These are phyloP conservation scores for Alloplasta piceator DNA, from an alignment of 2,888 invertebrate species.

Conservation along the genomic window DNA sequence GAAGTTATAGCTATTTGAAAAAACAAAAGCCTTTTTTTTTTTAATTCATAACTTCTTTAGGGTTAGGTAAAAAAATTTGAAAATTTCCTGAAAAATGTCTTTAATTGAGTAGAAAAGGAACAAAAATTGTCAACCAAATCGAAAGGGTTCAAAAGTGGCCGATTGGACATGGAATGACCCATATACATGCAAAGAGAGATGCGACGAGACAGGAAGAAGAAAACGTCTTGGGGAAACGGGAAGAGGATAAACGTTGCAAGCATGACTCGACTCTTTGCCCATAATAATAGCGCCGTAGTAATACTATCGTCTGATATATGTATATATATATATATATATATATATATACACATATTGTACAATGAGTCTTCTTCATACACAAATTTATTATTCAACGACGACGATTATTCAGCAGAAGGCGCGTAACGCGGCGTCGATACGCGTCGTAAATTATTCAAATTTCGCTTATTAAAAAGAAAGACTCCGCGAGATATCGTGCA, in stretches of 20 bases:
- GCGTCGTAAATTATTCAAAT: conserved; percentile 64
- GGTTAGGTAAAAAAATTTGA: too few species aligned
- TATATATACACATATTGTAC: background rate
- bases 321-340: conserved; percentile 1
- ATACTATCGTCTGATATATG: conserved; percentile 17
- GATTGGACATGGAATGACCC: too few species aligned
- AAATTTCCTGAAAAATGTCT: too few species aligned
- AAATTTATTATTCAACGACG: conserved; percentile 62
- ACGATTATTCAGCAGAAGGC: conserved; percentile 60
- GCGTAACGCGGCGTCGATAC: conserved; percentile 62
- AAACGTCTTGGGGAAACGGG: conserved; percentile 42
- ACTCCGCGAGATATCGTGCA: conserved; percentile 2
- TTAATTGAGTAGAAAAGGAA: too few species aligned
- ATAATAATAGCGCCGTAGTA: conserved; percentile 35
- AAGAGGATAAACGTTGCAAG: conserved; percentile 51
- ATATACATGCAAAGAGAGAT: too few species aligned
- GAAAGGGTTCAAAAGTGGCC: too few species aligned
- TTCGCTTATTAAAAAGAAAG: conserved; percentile 48
- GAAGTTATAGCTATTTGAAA: too few species aligned
- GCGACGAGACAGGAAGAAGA: conserved; percentile 52
- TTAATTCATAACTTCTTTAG: too few species aligned
- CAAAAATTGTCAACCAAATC: too few species aligned
- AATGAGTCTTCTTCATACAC: conserved; percentile 20
- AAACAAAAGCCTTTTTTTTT: too few species aligned
- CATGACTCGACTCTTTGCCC: conserved; percentile 51